Percentiles rank a stretch among this genome's conserved stretches.
Evolutionary conservation across 1,140 invertebrate species (phyloP).

Genomic region (Drosophila equinoxialis): DNA sequence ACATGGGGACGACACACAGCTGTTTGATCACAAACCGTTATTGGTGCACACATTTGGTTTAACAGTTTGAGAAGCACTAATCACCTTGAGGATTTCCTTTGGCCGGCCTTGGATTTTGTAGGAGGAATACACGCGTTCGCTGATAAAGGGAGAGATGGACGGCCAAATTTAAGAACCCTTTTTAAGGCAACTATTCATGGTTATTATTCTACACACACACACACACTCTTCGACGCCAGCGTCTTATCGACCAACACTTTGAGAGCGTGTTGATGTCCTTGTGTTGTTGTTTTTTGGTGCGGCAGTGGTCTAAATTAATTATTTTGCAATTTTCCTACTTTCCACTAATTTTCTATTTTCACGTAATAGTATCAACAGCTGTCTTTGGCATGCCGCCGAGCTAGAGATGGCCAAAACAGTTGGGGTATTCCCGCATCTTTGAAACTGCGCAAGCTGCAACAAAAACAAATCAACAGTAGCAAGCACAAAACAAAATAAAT

Average conservation of each 20-base stretch:
- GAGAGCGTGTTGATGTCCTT: not conserved
- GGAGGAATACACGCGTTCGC: not conserved
- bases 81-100: conserved; percentile 1
- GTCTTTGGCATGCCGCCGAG: conserved; percentile 32
- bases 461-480: too few relatives aligned
- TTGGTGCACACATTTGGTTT: not conserved
- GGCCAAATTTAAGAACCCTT: too few relatives aligned
- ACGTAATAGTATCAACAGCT: conserved; percentile 59
- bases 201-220: not conserved
- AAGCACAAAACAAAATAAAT: too few relatives aligned
- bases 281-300: conserved; percentile 5
- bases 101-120: not conserved
- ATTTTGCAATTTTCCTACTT: conserved; percentile 41
- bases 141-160: not conserved
- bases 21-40: not conserved
- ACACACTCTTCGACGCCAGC: conserved; percentile 1
- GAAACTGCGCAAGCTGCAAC: too few relatives aligned
- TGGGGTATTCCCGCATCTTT: too few relatives aligned
- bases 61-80: not conserved
- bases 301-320: conserved; percentile 46
- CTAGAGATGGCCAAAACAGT: not conserved
- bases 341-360: conserved; percentile 59
- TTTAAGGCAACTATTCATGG: not conserved
- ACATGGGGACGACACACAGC: not conserved
- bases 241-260: not conserved